Percentiles rank a stretch among this genome's conserved stretches.
Conservation (phyloP, 2,888 invertebrate genomes). For the Bombylius major region DNA sequence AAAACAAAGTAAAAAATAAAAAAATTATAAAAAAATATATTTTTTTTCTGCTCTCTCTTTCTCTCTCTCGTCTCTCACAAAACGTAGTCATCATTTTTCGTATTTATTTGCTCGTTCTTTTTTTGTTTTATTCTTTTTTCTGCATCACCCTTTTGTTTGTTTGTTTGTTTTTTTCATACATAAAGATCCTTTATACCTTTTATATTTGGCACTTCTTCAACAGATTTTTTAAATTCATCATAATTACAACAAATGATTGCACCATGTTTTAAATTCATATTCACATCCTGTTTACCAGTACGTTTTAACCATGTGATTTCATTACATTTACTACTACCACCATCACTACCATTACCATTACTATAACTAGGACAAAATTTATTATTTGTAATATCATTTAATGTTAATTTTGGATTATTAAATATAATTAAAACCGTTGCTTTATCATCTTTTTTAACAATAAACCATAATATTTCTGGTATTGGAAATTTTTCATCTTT, state of each 20-base stretch:
- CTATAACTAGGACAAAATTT: too few relatives aligned
- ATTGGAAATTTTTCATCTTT: conserved; percentile 20
- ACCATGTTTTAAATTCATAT: background rate
- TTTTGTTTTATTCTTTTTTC: too few relatives aligned
- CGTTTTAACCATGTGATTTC: conserved; percentile 19
- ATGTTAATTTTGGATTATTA: conserved; percentile 17
- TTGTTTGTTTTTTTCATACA: too few relatives aligned
- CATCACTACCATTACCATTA: conserved; percentile 14
- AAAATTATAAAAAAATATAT: too few relatives aligned
- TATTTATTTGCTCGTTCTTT: too few relatives aligned
- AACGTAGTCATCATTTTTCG: too few relatives aligned
- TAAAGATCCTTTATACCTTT: background rate
- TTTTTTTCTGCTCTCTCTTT: too few relatives aligned
- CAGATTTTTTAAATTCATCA: background rate
- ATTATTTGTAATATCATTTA: conserved; percentile 12
- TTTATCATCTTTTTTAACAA: conserved; percentile 18
- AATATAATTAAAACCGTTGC: conserved; percentile 19
- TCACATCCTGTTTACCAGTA: background rate
- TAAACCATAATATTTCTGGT: conserved; percentile 22
- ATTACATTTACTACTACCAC: conserved; percentile 18
- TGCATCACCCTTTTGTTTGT: background rate
- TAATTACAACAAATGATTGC: conserved; percentile 4
- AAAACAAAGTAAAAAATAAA: too few relatives aligned
- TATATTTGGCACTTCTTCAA: conserved; percentile 1
- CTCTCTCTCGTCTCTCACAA: too few relatives aligned